phyloP scores from a whole-genome alignment of 2,888 invertebrate species.

The Agonopterix alstromeriana region DNA sequence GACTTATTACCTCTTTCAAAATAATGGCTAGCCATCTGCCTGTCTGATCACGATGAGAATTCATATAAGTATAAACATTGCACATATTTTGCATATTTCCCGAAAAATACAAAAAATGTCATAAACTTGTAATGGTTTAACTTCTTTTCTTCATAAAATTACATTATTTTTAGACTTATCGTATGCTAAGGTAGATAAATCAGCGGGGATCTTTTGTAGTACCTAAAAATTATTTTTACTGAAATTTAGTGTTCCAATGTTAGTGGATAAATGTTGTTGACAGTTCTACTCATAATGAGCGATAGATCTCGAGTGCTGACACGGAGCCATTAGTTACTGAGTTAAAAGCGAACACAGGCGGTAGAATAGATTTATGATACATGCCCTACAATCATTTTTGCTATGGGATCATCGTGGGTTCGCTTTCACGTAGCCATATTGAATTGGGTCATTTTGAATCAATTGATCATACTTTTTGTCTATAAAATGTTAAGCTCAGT shows the following conservation, averaged over 20 bases:
- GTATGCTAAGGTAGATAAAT: too few species aligned
- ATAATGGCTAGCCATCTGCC: neutral
- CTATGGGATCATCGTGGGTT: constrained; percentile 5
- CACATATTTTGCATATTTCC: too few species aligned
- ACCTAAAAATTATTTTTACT: neutral
- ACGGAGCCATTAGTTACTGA: constrained; percentile 11
- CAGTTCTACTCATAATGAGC: constrained; percentile 8
- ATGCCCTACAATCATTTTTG: constrained; percentile 7
- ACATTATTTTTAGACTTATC: too few species aligned
- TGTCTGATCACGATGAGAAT: too few species aligned
- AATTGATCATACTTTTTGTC: too few species aligned
- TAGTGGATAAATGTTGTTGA: constrained; percentile 10
- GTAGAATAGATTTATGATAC: constrained; percentile 8
- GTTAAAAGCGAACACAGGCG: constrained; percentile 4
- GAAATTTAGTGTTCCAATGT: constrained; percentile 5
- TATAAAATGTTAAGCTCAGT: too few species aligned
- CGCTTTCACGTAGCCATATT: constrained; percentile 10
- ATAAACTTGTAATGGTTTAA: too few species aligned
- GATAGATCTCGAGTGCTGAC: constrained; percentile 10
- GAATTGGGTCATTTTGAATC: constrained; percentile 1
- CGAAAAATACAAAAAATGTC: too few species aligned
- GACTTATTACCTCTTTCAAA: constrained; percentile 4
- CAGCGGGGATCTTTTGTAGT: too few species aligned
- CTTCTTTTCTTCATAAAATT: too few species aligned
- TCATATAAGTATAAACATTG: too few species aligned